A percentile compares a stretch with the other conserved stretches of the same genome.
Evolutionary conservation across 2,797 vertebrate species (phyloP).

Genomic region (Varecia variegata): DNA sequence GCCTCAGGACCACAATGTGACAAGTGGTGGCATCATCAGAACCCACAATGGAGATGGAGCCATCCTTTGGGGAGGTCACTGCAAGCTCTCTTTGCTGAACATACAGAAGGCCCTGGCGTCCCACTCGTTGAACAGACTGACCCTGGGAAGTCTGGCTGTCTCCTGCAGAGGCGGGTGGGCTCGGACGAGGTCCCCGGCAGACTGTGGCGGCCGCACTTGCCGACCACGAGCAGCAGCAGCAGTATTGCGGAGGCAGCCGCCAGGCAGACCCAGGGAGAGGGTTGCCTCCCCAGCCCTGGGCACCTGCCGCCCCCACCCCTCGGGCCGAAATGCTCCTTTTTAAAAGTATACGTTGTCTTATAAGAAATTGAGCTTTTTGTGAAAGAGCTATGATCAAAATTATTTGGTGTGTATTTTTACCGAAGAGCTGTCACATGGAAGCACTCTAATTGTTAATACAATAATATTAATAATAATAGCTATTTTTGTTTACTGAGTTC

Average conservation of each 20-base stretch:
- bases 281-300: too few relatives aligned
- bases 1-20: constrained; percentile 94
- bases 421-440: neutral
- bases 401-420: neutral
- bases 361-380: neutral
- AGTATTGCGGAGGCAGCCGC: too few relatives aligned
- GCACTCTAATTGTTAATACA: neutral
- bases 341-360: neutral
- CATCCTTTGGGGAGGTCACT: constrained; percentile 93
- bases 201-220: too few relatives aligned
- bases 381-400: constrained; percentile 1
- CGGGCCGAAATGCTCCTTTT: neutral
- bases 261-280: too few relatives aligned
- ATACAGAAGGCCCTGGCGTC: constrained; percentile 93
- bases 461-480: neutral
- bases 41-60: constrained; percentile 92
- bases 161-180: constrained; percentile 84
- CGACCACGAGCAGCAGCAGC: too few relatives aligned
- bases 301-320: too few relatives aligned
- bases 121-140: constrained; percentile 88
- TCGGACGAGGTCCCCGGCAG: too few relatives aligned
- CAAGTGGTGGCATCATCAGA: constrained; percentile 98
- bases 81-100: constrained; percentile 97
- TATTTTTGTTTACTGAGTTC: neutral
- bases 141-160: constrained; percentile 90